Base-by-base conservation (phyloP, 2,888 invertebrate genomes). In the Pheosia gnoma region DNA sequence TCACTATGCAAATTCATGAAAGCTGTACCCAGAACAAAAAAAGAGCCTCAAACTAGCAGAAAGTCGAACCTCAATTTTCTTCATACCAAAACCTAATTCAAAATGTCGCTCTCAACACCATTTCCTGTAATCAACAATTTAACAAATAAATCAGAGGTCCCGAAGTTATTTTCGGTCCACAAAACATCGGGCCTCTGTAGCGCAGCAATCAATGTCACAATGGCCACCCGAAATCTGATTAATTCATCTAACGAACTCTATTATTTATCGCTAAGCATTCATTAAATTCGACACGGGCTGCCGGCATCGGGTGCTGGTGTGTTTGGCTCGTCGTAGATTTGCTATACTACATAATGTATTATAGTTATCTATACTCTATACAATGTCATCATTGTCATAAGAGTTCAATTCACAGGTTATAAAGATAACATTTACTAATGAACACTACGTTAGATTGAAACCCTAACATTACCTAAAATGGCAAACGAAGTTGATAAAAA, bases 221-320 rank as follows among this genome's bases (percentile, higher is more conserved):
- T 84, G 72, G 72, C 71, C 72, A 66, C 74, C 78, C 73, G 74
- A 83, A 80, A 83, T 80, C 80, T 82, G 84, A 82, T 85, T 84
- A 75, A 75, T 83, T 81, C 81, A 80, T 78, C 81, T 86, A 86
- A 87, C 85, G 82, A 84, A 85, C 77, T 80, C 86, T 80, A 87
- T 87, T 86, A 86, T 86, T 85, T 84, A 84, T 81, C 77, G 82
- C 74, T 77, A 82, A 81, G 78, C 81, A 82, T 85, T 85, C 84
- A 86, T 87, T 87, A 83, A 83, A 85, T 77, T 81, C 79, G 80
- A 79, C 78, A 78, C 80, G 80, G 78, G 68, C 73, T 70, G 71
- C 61, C 75, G 78, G 72, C 72, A 67, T 56, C 71, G 69, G 69
- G 36, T 56, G 60, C 43, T 36, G 37, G 51, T 60, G 43, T 69